Base-by-base conservation (phyloP, 2,113 vertebrate genomes). In the Ramphastos sulfuratus region DNA sequence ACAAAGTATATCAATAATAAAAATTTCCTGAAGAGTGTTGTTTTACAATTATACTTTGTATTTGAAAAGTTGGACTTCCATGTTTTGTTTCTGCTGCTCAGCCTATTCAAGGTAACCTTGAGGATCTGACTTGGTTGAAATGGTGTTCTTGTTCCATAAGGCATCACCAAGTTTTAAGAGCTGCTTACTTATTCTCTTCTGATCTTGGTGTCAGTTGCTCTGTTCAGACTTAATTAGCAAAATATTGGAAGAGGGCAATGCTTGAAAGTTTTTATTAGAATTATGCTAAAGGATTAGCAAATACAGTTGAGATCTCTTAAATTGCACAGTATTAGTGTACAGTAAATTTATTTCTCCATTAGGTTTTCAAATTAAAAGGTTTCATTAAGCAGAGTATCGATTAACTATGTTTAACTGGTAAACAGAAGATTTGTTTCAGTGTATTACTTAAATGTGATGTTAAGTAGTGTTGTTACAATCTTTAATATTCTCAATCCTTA, bases 191-290 rank as follows among this genome's bases (percentile, higher is more conserved):
- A 91, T 95, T 97, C 59, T 94, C 46, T 86, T 93, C 83, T 95
- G 91, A 96, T 95, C 60, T 95, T 27, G 87, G 6, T 95, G 95
- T 93, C 77, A 90, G 46, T 94, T 90, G 37, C 39, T 93, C 50
- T 93, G 64, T 87, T 96, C 80, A 82, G 52, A 94, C 56, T 94
- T 95, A 97, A 97, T 96, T 95, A 97, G 56, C 55, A 89, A 92
- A 95, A 90, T 50, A 92, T 82, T 97, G 78, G 72, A 93, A 93
- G 9, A 15, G 61, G 25, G 15, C 44, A 92, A 92, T 81, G 79
- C 66, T 63, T 42, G 72, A 69, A 92, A 56, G 15, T 95, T 95
- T 96, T 93, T 95, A 91, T 94, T 92, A 92, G 56, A 96, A 89
- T 82, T 94, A 71, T 89, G 44, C 37, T 94, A 50, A 96, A 90